phyloP scores from a whole-genome alignment of 2,888 invertebrate genomes.

The Ceriagrion tenellum region DNA sequence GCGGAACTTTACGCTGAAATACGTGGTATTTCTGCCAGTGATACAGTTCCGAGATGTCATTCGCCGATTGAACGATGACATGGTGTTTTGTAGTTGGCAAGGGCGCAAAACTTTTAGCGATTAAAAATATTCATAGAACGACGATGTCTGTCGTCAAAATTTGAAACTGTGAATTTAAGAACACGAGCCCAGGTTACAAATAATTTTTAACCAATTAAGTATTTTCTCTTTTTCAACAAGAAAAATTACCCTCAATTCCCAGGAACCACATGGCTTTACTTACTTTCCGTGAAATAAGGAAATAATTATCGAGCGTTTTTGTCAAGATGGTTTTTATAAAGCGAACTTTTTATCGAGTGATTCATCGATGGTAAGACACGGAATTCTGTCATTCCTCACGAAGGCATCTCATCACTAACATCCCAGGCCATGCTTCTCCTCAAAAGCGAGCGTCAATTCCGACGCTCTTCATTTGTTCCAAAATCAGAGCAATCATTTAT shows the following conservation, averaged over 20 bases:
- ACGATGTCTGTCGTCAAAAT: too few species aligned
- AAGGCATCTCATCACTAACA: neutral
- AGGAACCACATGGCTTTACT: neutral
- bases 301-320: neutral
- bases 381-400: neutral
- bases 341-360: neutral
- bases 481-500: neutral
- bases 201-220: too few species aligned
- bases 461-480: neutral
- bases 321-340: neutral
- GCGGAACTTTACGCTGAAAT: too few species aligned
- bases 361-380: neutral
- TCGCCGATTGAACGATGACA: too few species aligned
- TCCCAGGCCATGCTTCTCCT: neutral
- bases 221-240: too few species aligned
- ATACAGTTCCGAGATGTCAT: too few species aligned
- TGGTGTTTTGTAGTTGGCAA: too few species aligned
- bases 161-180: too few species aligned
- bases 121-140: too few species aligned
- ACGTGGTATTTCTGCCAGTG: too few species aligned
- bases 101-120: too few species aligned
- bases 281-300: neutral
- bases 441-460: slow-evolving; percentile 2
- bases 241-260: neutral
- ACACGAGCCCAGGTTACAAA: too few species aligned